Evolutionary conservation across 2,888 invertebrate genomes (phyloP).

Genomic region (Hoplodrina blanda): DNA sequence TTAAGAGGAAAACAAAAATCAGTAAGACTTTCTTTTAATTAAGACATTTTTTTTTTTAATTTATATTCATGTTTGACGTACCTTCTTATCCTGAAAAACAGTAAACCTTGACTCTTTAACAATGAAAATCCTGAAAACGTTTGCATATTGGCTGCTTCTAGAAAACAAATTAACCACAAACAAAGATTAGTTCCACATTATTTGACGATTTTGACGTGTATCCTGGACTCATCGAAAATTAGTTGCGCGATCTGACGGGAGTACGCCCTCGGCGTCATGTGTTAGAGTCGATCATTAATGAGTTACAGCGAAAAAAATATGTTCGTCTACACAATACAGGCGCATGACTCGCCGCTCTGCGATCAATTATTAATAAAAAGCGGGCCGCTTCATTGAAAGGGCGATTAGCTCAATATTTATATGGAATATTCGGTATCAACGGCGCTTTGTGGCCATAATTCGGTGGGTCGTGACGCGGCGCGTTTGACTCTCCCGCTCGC

Average conservation of each 20-base stretch:
- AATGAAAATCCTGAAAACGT: neutral
- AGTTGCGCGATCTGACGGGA: conserved; percentile 79
- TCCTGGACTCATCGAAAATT: conserved; percentile 81
- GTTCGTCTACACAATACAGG: conserved; percentile 87
- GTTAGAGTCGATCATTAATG: conserved; percentile 82
- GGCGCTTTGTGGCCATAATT: conserved; percentile 90
- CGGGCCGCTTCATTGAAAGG: conserved; percentile 91
- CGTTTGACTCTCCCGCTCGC: conserved; percentile 81
- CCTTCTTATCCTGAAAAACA: neutral
- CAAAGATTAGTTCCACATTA: conserved; percentile 84
- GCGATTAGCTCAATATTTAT: conserved; percentile 91
- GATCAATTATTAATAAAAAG: conserved; percentile 91
- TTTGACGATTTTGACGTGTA: conserved; percentile 78
- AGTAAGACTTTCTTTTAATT: neutral
- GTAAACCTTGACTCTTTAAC: neutral
- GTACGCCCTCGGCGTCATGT: conserved; percentile 82
- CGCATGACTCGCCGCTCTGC: conserved; percentile 89
- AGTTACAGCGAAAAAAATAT: conserved; percentile 87
- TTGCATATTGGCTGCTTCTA: neutral
- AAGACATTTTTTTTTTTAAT: neutral
- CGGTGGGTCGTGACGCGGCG: conserved; percentile 89
- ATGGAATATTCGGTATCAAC: conserved; percentile 91
- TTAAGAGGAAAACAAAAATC: conserved; percentile 6
- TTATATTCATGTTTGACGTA: neutral
- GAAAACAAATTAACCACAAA: conserved; percentile 69